Evolutionary conservation across 2,888 invertebrate species (phyloP).

Genomic region (Camponotus fellah): DNA sequence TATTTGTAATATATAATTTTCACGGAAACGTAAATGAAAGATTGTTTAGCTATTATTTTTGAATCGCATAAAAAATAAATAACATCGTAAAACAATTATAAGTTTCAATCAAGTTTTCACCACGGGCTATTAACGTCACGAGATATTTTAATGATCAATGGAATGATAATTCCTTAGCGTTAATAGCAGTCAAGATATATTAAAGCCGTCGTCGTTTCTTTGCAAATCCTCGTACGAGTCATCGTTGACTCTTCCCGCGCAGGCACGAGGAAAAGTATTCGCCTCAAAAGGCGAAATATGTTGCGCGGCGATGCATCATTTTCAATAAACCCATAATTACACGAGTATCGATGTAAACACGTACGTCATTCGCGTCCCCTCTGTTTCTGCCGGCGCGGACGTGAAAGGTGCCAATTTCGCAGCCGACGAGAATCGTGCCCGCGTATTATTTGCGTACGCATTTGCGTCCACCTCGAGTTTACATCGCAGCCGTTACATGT

Average conservation of each 20-base stretch:
- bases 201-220: not conserved
- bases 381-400: constrained; percentile 46
- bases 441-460: constrained; percentile 51
- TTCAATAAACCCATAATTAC: constrained; percentile 56
- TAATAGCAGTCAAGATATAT: not conserved
- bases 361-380: constrained; percentile 50
- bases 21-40: not conserved
- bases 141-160: not conserved
- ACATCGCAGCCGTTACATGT: constrained; percentile 46
- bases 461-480: constrained; percentile 48
- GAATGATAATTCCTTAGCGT: not conserved
- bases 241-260: constrained; percentile 30
- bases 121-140: not conserved
- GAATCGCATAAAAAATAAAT: not conserved
- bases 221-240: constrained; percentile 7
- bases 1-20: not conserved
- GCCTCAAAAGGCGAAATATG: constrained; percentile 40
- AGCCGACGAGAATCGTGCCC: constrained; percentile 34
- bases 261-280: constrained; percentile 40
- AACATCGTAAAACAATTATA: not conserved
- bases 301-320: constrained; percentile 50
- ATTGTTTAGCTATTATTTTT: not conserved
- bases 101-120: not conserved
- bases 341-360: constrained; percentile 51
- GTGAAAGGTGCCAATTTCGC: constrained; percentile 78